phyloP scores from a whole-genome alignment of 1,140 invertebrate genomes.

The Drosophila biarmipes region DNA sequence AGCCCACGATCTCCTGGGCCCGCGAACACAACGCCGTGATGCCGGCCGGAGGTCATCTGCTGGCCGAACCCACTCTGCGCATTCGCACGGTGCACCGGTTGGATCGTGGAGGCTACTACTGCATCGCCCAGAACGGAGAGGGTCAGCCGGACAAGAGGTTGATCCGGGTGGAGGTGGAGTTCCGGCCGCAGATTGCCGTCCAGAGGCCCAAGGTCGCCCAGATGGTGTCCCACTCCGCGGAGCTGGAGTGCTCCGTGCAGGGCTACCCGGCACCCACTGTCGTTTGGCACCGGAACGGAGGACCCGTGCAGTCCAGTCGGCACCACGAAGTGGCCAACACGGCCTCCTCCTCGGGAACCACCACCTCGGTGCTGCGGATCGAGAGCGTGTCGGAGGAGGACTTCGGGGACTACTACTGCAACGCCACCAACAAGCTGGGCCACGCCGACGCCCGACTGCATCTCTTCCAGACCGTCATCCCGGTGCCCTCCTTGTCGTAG shows the following conservation, averaged over 20 bases:
- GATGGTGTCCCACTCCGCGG: constrained; percentile 91
- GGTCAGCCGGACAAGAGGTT: constrained; percentile 90
- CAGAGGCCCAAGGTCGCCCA: constrained; percentile 89
- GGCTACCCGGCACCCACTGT: constrained; percentile 93
- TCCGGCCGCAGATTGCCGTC: constrained; percentile 90
- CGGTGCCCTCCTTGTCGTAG: constrained; percentile 65
- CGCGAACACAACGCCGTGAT: constrained; percentile 92
- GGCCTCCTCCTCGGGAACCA: constrained; percentile 91
- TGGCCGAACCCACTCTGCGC: constrained; percentile 89
- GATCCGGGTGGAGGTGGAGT: constrained; percentile 93
- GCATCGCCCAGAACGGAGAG: constrained; percentile 93
- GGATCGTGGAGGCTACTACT: constrained; percentile 94
- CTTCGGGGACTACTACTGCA: constrained; percentile 91
- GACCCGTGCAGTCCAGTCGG: constrained; percentile 89
- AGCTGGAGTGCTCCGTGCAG: constrained; percentile 92
- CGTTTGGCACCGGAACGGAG: constrained; percentile 90
- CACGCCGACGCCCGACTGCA: constrained; percentile 88
- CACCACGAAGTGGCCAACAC: constrained; percentile 91
- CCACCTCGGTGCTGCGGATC: constrained; percentile 91
- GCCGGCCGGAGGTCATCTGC: constrained; percentile 90
- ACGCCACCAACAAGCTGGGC: constrained; percentile 91
- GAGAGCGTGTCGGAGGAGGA: constrained; percentile 92
- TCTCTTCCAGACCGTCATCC: constrained; percentile 86
- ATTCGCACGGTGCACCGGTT: constrained; percentile 89
- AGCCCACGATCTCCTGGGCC: constrained; percentile 91